A percentile compares a stretch with the other conserved stretches of the same genome.
Conservation (phyloP, 2,113 vertebrate species). For the Syrmaticus mikado region DNA sequence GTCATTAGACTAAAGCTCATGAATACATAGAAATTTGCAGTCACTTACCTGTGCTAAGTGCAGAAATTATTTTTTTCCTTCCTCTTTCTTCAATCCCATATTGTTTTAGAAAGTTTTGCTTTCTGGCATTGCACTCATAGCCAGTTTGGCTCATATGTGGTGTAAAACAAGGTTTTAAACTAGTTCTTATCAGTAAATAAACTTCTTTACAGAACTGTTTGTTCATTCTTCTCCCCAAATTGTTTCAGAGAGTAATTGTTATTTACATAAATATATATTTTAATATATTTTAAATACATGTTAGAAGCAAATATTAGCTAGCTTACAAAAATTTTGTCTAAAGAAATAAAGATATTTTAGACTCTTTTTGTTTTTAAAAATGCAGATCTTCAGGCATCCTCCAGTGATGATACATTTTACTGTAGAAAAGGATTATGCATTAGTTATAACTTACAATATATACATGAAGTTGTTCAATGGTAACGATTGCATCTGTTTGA, state of each 20-base stretch:
- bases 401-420: not conserved
- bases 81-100: not conserved
- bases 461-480: not conserved
- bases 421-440: not conserved
- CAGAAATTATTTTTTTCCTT: slow-evolving; percentile 38
- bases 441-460: not conserved
- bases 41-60: not conserved
- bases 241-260: not conserved
- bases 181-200: slow-evolving; percentile 19
- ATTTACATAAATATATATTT: not conserved
- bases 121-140: not conserved
- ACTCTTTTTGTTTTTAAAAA: not conserved
- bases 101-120: not conserved
- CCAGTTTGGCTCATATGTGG: not conserved
- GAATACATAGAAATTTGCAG: not conserved
- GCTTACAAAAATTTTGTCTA: not conserved
- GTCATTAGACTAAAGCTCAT: not conserved
- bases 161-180: not conserved
- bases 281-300: not conserved
- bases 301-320: not conserved
- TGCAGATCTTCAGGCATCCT: not conserved
- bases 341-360: not conserved
- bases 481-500: not conserved
- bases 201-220: not conserved
- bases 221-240: not conserved